Conservation (phyloP, 2,888 invertebrate genomes). For the Nyleta sp. region DNA sequence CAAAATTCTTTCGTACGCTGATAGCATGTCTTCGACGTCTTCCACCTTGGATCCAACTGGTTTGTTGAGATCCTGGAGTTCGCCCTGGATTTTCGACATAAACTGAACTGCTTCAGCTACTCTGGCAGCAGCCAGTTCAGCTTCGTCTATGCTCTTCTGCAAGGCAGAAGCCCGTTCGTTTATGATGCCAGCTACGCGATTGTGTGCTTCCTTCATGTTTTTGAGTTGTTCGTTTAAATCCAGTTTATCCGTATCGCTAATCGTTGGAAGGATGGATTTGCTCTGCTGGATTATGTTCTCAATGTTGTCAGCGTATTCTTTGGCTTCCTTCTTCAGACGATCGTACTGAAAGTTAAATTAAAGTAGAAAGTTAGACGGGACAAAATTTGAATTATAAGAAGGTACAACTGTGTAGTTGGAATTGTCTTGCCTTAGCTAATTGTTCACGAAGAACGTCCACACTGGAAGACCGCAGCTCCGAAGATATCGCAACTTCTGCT, state of each 20-base stretch:
- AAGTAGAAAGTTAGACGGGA: conserved; percentile 69
- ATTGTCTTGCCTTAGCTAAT: conserved; percentile 85
- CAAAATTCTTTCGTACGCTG: conserved; percentile 90
- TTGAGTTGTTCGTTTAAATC: conserved; percentile 92
- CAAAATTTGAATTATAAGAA: no score
- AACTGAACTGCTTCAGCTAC: conserved; percentile 92
- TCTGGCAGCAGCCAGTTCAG: conserved; percentile 91
- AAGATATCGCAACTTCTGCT: conserved; percentile 93
- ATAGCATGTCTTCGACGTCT: conserved; percentile 93
- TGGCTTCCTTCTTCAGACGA: conserved; percentile 89
- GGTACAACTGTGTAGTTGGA: background rate
- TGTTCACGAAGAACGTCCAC: conserved; percentile 94
- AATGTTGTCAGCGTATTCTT: conserved; percentile 88
- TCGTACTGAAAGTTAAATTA: conserved; percentile 84
- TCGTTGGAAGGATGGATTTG: conserved; percentile 89
- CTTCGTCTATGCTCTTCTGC: conserved; percentile 90
- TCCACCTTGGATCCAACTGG: conserved; percentile 94
- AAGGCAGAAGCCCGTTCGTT: conserved; percentile 89
- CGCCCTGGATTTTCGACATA: conserved; percentile 91
- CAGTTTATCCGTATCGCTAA: conserved; percentile 93
- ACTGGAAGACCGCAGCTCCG: conserved; percentile 91
- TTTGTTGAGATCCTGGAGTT: conserved; percentile 91
- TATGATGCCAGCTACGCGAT: conserved; percentile 89
- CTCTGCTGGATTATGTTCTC: conserved; percentile 91
- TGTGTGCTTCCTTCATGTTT: conserved; percentile 90